phyloP scores from a whole-genome alignment of 2,113 vertebrate species.

The Orycteropus afer region DNA sequence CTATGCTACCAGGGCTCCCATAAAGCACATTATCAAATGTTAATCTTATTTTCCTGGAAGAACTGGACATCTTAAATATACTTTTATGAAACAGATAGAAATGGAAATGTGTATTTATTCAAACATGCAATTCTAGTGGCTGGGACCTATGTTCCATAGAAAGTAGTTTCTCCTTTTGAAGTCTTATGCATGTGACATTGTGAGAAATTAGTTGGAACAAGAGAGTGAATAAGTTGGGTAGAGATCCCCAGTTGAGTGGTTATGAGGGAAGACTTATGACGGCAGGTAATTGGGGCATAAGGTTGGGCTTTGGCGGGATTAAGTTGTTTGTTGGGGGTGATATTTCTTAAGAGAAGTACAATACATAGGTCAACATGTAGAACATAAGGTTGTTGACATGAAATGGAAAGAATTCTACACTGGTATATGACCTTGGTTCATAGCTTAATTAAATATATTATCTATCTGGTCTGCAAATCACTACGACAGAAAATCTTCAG shows the following conservation, averaged over 20 bases:
- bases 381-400: not conserved
- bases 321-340: not conserved
- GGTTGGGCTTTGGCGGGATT: fast-evolving
- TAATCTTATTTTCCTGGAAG: not conserved
- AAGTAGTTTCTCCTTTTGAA: not conserved
- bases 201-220: not conserved
- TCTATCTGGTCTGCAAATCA: not conserved
- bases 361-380: no score
- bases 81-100: not conserved
- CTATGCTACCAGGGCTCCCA: no score
- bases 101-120: not conserved
- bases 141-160: not conserved
- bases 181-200: not conserved
- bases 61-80: not conserved
- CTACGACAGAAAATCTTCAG: not conserved
- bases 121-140: not conserved
- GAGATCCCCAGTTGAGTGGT: not conserved
- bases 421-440: not conserved
- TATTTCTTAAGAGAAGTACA: no score
- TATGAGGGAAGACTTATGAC: not conserved
- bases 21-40: not conserved
- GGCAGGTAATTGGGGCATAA: not conserved
- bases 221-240: not conserved
- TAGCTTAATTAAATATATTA: not conserved
- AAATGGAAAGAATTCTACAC: not conserved